These are phyloP conservation scores for Microplitis deprimator DNA, from an alignment of 2,888 invertebrate species.

Conservation along the genomic window DNA sequence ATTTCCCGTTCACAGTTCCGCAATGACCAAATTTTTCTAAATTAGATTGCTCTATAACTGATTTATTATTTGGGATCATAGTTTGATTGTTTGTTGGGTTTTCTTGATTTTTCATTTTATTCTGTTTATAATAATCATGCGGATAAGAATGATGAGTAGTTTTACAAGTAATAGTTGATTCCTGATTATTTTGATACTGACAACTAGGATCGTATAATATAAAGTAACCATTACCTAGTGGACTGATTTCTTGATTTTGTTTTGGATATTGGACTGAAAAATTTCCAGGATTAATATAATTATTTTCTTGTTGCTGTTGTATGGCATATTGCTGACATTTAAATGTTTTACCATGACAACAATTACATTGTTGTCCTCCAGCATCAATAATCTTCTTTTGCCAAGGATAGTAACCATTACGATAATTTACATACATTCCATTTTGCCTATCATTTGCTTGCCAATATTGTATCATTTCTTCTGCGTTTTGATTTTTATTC, in stretches of 20 bases:
- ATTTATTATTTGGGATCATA: not conserved
- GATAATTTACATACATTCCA: not conserved
- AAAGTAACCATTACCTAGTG: not conserved
- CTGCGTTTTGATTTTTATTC: not conserved
- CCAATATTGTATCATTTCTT: slow-evolving; percentile 10
- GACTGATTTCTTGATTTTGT: slow-evolving; percentile 38
- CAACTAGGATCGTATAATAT: not conserved
- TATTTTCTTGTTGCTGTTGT: slow-evolving; percentile 26
- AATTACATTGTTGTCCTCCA: not conserved
- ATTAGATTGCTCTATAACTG: slow-evolving; percentile 9
- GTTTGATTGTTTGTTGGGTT: not conserved
- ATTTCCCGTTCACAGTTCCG: slow-evolving; percentile 37
- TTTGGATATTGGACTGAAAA: slow-evolving; percentile 24
- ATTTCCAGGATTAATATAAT: not conserved
- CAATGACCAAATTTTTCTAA: not conserved
- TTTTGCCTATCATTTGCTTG: slow-evolving; percentile 7
- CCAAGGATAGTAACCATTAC: not conserved
- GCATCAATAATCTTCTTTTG: not conserved
- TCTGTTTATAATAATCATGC: not conserved
- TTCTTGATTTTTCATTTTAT: not conserved
- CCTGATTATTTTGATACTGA: slow-evolving; percentile 6
- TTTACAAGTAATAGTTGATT: not conserved
- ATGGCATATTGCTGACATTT: slow-evolving; percentile 31
- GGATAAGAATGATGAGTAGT: not conserved
- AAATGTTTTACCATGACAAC: slow-evolving; percentile 9